Base-by-base conservation (phyloP, 2,113 vertebrate species). In the Romanogobio albipinnatus region DNA sequence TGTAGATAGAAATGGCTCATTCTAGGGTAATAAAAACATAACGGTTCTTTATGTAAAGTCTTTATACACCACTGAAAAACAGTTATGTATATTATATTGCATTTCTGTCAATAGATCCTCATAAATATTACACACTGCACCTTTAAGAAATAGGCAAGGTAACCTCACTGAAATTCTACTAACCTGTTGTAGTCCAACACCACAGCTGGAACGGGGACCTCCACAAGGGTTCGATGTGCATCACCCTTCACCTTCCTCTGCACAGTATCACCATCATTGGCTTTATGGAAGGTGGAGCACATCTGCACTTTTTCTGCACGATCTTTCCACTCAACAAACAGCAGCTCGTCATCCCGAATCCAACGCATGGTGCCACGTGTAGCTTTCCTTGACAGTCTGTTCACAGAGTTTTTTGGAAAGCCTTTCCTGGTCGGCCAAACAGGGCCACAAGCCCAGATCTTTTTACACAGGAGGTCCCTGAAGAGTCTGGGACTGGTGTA, bases 271-370 rank as follows among this genome's bases (percentile, higher is more conserved):
- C 61, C 62, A n/a, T n/a, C 58, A 70, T 47, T 22, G 1, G 45
- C 78, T 36, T 24, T 53, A 17, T 87, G 79, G 29, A 77, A 77
- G 14, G 85, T 61, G 36, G 80, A 82, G 49, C 80, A 82, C 70
- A 88, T 24, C 39, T 71, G 51, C 53, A 70, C 33, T 36, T 62
- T 10, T 6, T n/a, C 22, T 1, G n/a, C 29, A 29, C 29, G 19
- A n/a, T 58, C 68, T 59, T 71, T 71, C 49, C 68, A 56, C 29
- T 82, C 33, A 33, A 56, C 33, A 53, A 84, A 88, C 14, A 88
- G 66, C 14, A 88, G 68, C 17, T 17, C 2, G 2, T 26, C 75
- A 1, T 80, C 66, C 13, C 87, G 73, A 24, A 83, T 85, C 84
- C 87, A 85, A 24, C 82, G 45, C 9, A 88, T 75, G 61, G 61